phyloP scores from a whole-genome alignment of 1,140 invertebrate species.

The Drosophila kohkoa region DNA sequence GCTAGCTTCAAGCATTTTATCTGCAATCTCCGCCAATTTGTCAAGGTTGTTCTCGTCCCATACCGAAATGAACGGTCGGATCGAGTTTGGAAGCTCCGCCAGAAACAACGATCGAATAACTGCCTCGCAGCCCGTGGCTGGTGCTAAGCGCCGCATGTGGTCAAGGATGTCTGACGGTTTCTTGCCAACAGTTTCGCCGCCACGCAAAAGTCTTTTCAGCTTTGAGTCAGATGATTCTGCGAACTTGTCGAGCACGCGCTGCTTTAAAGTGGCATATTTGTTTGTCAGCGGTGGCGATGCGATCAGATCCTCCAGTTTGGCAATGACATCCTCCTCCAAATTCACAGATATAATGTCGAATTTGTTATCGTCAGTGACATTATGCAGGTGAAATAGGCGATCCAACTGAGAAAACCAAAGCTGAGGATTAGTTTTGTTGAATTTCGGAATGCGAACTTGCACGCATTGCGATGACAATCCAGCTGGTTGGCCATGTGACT shows the following conservation, averaged over 20 bases:
- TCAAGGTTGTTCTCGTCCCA: too few species aligned
- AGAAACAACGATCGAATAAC: background rate
- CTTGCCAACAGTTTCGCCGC: background rate
- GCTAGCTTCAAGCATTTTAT: too few species aligned
- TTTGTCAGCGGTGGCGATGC: background rate
- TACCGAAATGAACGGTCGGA: too few species aligned
- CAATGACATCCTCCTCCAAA: constrained; percentile 12
- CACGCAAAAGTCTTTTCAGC: background rate
- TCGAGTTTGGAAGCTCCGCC: too few species aligned
- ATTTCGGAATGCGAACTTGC: too few species aligned
- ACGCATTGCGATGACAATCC: too few species aligned
- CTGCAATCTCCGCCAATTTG: too few species aligned
- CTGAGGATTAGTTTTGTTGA: background rate
- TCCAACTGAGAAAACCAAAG: constrained; percentile 12
- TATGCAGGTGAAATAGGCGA: background rate
- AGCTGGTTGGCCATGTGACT: too few species aligned
- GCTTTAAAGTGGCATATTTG: background rate
- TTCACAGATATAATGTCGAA: constrained; percentile 9
- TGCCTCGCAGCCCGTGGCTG: background rate
- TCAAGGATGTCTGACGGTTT: background rate
- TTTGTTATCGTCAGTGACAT: constrained; percentile 9
- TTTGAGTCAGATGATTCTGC: background rate
- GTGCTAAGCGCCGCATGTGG: background rate
- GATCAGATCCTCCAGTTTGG: too few species aligned
- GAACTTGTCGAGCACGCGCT: background rate